Conservation (phyloP, 2,113 vertebrate genomes). For the Protobothrops flavoviridis region DNA sequence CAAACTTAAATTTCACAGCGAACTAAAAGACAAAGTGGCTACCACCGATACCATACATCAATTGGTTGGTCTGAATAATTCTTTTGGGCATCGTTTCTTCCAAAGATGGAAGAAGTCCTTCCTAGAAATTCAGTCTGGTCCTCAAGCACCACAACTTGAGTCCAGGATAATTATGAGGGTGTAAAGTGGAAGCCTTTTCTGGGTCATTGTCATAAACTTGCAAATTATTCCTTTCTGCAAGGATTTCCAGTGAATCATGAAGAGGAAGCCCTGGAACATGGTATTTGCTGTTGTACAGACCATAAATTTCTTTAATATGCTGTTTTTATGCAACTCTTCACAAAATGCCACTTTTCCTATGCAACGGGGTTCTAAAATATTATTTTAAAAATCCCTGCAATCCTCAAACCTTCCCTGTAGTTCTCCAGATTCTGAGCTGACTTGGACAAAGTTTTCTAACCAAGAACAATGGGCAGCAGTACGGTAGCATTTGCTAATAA, state of each 20-base stretch:
- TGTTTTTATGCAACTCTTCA: background rate
- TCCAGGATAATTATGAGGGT: background rate
- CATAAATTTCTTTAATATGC: background rate
- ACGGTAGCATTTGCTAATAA: background rate
- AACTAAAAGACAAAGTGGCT: background rate
- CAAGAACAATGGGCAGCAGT: background rate
- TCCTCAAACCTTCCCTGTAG: background rate
- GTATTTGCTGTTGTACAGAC: background rate
- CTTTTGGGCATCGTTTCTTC: background rate
- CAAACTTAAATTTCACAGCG: background rate
- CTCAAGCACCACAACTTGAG: background rate
- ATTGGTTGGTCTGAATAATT: background rate
- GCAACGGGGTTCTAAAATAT: background rate
- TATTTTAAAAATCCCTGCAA: background rate
- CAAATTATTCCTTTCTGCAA: background rate
- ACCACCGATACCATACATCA: background rate
- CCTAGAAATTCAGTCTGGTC: background rate
- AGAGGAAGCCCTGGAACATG: background rate
- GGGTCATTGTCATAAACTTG: background rate
- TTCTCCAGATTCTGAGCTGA: background rate
- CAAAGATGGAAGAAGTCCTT: background rate
- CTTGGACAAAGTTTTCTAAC: background rate
- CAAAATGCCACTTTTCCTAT: background rate
- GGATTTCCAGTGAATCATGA: background rate
- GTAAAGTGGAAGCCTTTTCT: background rate